phyloP scores from a whole-genome alignment of 2,113 vertebrate species.

The Seriola rivoliana region DNA sequence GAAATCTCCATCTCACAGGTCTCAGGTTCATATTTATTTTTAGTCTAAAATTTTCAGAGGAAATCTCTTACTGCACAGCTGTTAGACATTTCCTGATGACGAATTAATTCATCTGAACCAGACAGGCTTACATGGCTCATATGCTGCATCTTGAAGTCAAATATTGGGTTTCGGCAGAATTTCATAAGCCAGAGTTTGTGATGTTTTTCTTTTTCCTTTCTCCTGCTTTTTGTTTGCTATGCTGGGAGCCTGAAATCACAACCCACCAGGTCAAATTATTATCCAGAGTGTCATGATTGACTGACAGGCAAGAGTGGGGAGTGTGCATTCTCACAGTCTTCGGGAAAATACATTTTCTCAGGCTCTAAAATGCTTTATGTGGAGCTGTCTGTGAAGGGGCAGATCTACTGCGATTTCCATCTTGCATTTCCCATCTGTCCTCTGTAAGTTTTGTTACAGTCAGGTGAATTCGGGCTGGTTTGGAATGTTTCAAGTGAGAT shows the following conservation, averaged over 20 bases:
- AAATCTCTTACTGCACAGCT: conserved; percentile 34
- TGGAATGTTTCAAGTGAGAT: conserved; percentile 16
- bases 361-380: not conserved
- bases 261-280: conserved; percentile 18
- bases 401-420: conserved; percentile 16
- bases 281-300: conserved; percentile 16
- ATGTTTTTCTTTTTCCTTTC: conserved; percentile 7
- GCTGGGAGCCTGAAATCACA: conserved; percentile 14
- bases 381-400: conserved; percentile 10
- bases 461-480: conserved; percentile 7
- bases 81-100: conserved; percentile 40
- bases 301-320: conserved; percentile 4
- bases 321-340: not conserved
- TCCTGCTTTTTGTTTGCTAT: conserved; percentile 41
- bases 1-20: conserved; percentile 9
- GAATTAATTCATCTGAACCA: conserved; percentile 39
- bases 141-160: conserved; percentile 9
- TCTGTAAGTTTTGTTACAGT: not conserved
- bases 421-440: not conserved
- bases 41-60: conserved; percentile 39
- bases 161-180: conserved; percentile 52
- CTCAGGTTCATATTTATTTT: conserved; percentile 44
- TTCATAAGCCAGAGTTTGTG: conserved; percentile 24
- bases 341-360: conserved; percentile 20
- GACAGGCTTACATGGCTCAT: conserved; percentile 11